phyloP scores from a whole-genome alignment of 2,888 invertebrate species.

The Agrochola circellaris region DNA sequence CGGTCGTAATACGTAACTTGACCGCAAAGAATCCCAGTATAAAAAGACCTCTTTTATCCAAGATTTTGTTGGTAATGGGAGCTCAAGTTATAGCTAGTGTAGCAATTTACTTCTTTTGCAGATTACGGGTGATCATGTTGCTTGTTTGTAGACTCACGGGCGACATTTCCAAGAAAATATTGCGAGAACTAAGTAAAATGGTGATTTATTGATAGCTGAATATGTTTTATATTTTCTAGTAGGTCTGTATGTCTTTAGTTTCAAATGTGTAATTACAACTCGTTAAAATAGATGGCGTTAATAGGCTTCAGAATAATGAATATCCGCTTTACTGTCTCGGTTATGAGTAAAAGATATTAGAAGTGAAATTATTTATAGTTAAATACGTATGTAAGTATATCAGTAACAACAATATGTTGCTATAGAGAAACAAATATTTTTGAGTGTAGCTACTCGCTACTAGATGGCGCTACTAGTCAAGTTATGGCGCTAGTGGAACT shows the following conservation, averaged over 20 bases:
- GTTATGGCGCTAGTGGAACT: not conserved
- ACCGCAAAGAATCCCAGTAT: slow-evolving; percentile 68
- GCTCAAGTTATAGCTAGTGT: slow-evolving; percentile 68
- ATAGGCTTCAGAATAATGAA: not conserved
- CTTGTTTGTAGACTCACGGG: slow-evolving; percentile 88
- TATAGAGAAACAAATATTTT: rapidly evolving
- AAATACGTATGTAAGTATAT: not conserved
- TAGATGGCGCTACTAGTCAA: slow-evolving; percentile 46
- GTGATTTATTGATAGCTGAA: slow-evolving; percentile 34
- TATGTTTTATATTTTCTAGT: not conserved
- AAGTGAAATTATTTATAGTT: not conserved
- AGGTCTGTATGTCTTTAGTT: not conserved
- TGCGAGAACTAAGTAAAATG: slow-evolving; percentile 58
- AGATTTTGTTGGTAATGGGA: slow-evolving; percentile 1
- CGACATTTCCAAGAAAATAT: slow-evolving; percentile 81
- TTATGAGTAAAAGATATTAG: not conserved
- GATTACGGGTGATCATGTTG: slow-evolving; percentile 82
- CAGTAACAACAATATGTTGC: not conserved
- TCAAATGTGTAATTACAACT: not conserved
- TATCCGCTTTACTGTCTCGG: not conserved
- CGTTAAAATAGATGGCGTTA: slow-evolving; percentile 12
- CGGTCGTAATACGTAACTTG: slow-evolving; percentile 87
- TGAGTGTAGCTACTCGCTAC: slow-evolving; percentile 46
- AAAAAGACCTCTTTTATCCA: slow-evolving; percentile 48
- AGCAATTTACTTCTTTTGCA: slow-evolving; percentile 83